These are phyloP conservation scores for Solenopsis fugax DNA, from an alignment of 1,140 invertebrate genomes.

Conservation along the genomic window DNA sequence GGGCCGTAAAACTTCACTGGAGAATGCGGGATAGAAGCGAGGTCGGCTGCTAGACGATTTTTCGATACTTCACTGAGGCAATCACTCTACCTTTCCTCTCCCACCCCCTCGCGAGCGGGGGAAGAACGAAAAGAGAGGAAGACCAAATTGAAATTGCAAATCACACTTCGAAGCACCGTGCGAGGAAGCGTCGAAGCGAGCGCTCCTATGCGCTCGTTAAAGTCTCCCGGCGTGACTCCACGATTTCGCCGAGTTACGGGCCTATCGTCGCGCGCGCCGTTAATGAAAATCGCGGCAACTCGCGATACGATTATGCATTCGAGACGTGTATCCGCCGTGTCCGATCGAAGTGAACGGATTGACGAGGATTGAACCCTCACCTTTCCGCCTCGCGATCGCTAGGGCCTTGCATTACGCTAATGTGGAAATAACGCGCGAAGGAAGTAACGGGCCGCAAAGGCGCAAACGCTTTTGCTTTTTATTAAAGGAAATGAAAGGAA, in stretches of 20 bases:
- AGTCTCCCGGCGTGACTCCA: slow-evolving; percentile 59
- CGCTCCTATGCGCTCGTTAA: slow-evolving; percentile 66
- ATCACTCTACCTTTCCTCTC: neutral
- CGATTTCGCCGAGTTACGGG: slow-evolving; percentile 2
- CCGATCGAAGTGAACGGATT: slow-evolving; percentile 45
- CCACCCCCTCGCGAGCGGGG: neutral
- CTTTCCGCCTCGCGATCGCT: slow-evolving; percentile 24
- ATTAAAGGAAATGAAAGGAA: slow-evolving; percentile 16
- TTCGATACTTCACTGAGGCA: slow-evolving; percentile 54
- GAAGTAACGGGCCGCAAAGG: slow-evolving; percentile 41
- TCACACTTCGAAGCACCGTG: slow-evolving; percentile 10
- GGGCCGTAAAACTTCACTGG: neutral
- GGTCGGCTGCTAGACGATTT: slow-evolving; percentile 56
- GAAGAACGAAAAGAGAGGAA: slow-evolving; percentile 4
- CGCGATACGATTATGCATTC: slow-evolving; percentile 8
- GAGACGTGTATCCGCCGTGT: neutral
- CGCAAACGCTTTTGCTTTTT: slow-evolving; percentile 54
- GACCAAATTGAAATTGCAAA: slow-evolving; percentile 72
- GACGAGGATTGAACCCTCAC: slow-evolving; percentile 24
- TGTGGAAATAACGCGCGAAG: slow-evolving; percentile 21
- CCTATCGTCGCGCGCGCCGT: neutral
- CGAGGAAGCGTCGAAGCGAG: neutral
- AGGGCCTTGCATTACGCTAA: neutral
- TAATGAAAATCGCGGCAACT: neutral
- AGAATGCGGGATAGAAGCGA: slow-evolving; percentile 47